These are phyloP conservation scores for Zoroaster sp. DNA, from an alignment of 53 echinoderm and acorn worm species.

Conservation along the genomic window DNA sequence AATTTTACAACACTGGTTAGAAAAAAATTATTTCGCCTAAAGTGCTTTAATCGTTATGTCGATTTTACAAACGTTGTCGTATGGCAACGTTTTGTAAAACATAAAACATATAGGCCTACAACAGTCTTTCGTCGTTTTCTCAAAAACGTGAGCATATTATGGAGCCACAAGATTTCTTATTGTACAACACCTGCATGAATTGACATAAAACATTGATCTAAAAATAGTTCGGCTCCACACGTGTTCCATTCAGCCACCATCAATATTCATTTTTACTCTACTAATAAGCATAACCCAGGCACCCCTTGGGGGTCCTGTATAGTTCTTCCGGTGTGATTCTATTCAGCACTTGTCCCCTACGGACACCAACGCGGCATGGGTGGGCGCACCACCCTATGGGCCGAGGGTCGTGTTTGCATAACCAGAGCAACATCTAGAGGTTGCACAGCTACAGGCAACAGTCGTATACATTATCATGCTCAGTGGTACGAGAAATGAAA, in stretches of 20 bases:
- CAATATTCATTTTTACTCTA: neutral
- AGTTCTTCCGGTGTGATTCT: constrained; percentile 10
- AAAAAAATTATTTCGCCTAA: no score
- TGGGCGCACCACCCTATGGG: neutral
- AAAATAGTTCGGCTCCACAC: neutral
- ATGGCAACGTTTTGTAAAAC: no score
- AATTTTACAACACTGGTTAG: no score
- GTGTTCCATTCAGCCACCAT: neutral
- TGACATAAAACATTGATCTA: neutral
- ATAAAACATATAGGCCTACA: no score
- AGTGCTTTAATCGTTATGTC: no score
- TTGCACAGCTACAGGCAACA: neutral
- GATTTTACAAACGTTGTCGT: no score
- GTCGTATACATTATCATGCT: neutral
- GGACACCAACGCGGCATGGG: neutral
- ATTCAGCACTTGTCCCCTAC: neutral
- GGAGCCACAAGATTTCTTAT: no score
- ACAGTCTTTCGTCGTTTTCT: no score
- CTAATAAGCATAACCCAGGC: constrained; percentile 1
- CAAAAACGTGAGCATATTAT: no score
- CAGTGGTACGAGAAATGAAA: neutral
- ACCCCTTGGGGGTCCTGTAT: neutral
- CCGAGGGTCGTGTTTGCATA: constrained; percentile 27
- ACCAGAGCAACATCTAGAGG: neutral
- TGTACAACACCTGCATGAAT: no score